Evolutionary conservation across 2,113 vertebrate species (phyloP), one percentile per base, ranked within the genome.

Genomic region (Hippopotamus amphibius): DNA sequence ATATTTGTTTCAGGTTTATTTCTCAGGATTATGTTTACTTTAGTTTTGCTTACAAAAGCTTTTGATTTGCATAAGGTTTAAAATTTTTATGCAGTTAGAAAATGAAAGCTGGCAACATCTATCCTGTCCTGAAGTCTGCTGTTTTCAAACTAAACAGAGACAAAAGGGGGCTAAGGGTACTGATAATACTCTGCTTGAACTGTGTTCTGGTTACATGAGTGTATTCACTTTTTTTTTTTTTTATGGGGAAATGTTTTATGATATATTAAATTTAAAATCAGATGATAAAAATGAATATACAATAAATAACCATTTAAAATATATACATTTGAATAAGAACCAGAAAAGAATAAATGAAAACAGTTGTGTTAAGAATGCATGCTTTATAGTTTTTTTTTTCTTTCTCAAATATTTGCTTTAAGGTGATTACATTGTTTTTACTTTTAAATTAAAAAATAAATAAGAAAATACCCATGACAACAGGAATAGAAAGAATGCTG

Each of bases 361-460:
- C n/a, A 76, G 21, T 46, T 88, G 26, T 88, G 63, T 94, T 86
- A 55, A 88, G 55, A 88, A 69, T 68, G 65, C 65, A 24, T 22
- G 22, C 21, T 53, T 68, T 91, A 63, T n/a, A 72, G 55, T 24
- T 59, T 55, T 59, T n/a, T n/a, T 43, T 63, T 93, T 46, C 37
- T 59, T 71, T 43, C 79, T 41, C 46, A 95, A 89, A 46, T 61
- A 83, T 50, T 93, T 86, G 80, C 65, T 86, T 95, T 93, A 93
- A 74, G 66, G 17, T 74, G 30, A 81, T 89, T 86, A 59, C 7
- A 65, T 21, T 89, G 17, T 79, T 95, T 95, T 93, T 95, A 61
- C 28, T 87, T 84, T 89, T 46, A 65, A 90, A 89, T 89, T 53
- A 69, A 90, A 92, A 93, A 80, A 68, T 76, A 65, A 96, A 59